Conservation (phyloP, 2,797 vertebrate species). For the Aphelocoma californica region DNA sequence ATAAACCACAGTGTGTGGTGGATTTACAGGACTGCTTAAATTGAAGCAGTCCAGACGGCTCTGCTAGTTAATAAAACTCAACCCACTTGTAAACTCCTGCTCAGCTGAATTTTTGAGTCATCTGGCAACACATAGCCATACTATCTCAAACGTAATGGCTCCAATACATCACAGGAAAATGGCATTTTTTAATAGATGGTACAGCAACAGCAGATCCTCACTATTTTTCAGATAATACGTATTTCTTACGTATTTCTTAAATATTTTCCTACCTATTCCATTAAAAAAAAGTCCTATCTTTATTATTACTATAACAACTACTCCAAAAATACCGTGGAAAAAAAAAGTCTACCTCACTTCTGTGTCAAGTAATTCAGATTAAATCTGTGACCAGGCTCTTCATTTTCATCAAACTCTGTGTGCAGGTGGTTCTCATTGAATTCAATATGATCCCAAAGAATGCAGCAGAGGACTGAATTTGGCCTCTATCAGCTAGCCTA, state of each 20-base stretch:
- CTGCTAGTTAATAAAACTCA: not conserved
- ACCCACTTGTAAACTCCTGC: not conserved
- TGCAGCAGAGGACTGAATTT: slow-evolving; percentile 33
- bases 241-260: not conserved
- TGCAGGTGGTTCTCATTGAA: slow-evolving; percentile 47
- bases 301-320: not conserved
- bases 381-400: slow-evolving; percentile 8
- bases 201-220: not conserved
- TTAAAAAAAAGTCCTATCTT: not conserved
- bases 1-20: not conserved
- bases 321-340: not conserved
- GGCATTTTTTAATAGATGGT: not conserved
- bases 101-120: not conserved
- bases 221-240: not conserved
- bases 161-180: not conserved
- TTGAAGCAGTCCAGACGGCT: not conserved
- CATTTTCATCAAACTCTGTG: slow-evolving; percentile 4
- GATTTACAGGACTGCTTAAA: not conserved
- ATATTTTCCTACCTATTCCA: not conserved
- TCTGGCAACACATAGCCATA: not conserved
- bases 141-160: not conserved
- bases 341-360: not conserved
- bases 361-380: slow-evolving; percentile 14
- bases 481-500: slow-evolving; percentile 13
- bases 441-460: slow-evolving; percentile 35